Conservation (phyloP, 2,888 invertebrate genomes). For the Caenorhabditis sp. region DNA sequence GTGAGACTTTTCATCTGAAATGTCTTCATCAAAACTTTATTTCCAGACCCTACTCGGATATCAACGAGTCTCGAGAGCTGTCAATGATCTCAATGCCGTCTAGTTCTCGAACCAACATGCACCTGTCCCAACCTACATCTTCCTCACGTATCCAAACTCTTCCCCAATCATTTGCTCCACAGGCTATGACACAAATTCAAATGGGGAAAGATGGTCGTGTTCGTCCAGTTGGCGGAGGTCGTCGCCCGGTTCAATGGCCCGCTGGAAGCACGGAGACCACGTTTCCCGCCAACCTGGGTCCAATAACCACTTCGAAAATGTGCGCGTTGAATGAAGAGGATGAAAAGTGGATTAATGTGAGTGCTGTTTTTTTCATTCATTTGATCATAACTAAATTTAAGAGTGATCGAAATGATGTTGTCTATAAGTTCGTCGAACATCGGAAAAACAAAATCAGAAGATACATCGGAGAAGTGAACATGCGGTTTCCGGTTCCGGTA, state of each 20-base stretch:
- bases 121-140: conserved; percentile 15
- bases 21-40: too few relatives aligned
- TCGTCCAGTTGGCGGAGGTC: conserved; percentile 68
- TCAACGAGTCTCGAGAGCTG: conserved; percentile 58
- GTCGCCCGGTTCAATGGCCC: conserved; percentile 67
- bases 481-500: conserved; percentile 92
- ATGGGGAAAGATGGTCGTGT: conserved; percentile 78
- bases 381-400: conserved; percentile 26
- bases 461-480: conserved; percentile 92
- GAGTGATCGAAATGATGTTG: conserved; percentile 84
- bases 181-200: conserved; percentile 58
- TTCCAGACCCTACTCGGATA: conserved; percentile 42
- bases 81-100: conserved; percentile 61
- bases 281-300: conserved; percentile 70
- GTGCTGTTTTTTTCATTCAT: background rate
- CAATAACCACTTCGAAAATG: conserved; percentile 72
- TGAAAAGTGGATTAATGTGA: conserved; percentile 59
- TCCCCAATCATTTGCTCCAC: conserved; percentile 43
- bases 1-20: conserved; percentile 12
- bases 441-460: conserved; percentile 93
- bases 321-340: conserved; percentile 68
- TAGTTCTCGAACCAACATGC: conserved; percentile 49
- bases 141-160: conserved; percentile 31
- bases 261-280: conserved; percentile 70
- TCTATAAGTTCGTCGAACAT: conserved; percentile 96